Conservation (phyloP, 1,140 invertebrate genomes). For the Idris sp. region DNA sequence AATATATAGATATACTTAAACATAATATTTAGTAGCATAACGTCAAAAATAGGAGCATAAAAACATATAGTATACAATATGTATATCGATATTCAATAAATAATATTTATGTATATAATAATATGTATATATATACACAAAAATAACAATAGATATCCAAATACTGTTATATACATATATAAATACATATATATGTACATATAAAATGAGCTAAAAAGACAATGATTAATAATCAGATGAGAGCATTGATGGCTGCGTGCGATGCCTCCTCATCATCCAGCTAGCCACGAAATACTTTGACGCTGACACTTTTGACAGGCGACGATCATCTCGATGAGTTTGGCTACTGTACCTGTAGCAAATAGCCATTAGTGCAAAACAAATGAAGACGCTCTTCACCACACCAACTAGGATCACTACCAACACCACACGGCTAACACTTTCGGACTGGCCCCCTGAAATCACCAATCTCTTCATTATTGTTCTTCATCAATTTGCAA, state of each 20-base stretch:
- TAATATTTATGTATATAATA: too few relatives aligned
- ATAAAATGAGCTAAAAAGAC: constrained; percentile 68
- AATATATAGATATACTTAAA: constrained; percentile 56
- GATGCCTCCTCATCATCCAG: constrained; percentile 75
- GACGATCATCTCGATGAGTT: constrained; percentile 64
- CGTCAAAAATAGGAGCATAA: constrained; percentile 57
- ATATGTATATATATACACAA: constrained; percentile 40
- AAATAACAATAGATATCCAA: constrained; percentile 36
- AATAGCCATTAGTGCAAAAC: constrained; percentile 94
- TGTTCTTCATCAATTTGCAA: background rate
- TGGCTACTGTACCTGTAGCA: constrained; percentile 93
- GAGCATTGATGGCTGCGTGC: constrained; percentile 75
- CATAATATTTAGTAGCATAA: constrained; percentile 59
- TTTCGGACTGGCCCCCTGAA: constrained; percentile 85
- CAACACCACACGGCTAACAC: constrained; percentile 92
- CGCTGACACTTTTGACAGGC: constrained; percentile 73
- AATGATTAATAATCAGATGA: constrained; percentile 67
- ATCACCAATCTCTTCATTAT: constrained; percentile 64
- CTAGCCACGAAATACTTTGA: constrained; percentile 75
- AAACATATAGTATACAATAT: constrained; percentile 52
- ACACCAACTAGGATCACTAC: constrained; percentile 94
- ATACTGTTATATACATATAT: constrained; percentile 50
- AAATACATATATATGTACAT: constrained; percentile 59
- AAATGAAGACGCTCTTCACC: constrained; percentile 94
- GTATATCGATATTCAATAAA: constrained; percentile 49